Evolutionary conservation across 2,888 invertebrate genomes (phyloP), one percentile per base, ranked within the genome.

Genomic region (Lumbricus terrestris): DNA sequence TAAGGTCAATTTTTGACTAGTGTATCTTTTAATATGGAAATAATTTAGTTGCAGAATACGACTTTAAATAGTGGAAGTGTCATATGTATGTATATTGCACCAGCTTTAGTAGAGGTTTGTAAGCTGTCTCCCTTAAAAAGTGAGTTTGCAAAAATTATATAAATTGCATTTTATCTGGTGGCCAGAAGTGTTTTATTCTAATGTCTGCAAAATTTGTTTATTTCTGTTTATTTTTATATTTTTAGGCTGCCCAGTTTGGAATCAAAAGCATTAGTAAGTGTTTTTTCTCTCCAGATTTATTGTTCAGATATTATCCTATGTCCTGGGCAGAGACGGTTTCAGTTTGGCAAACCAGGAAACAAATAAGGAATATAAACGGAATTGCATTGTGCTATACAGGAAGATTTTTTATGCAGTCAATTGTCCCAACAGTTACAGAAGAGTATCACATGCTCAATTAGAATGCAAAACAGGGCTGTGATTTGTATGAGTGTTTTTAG

Each of bases 251-350:
- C 35, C 94, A 94, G 90, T 93, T 96, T 82, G 94, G 94, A 35
- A 94, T 98, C 82, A 95, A 98, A 34, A 97, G 97, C 94, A 97
- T 98, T 18, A 97, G 98, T 94, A 97, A 97, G 89, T 96, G 97
- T 23, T 47, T 88, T 37, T 42, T 34, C n/a, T n/a, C n/a, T 33
- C n/a, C 18, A 42, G n/a, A 69, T 88, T 29, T 42, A 82, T 35
- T 37, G 37, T 88, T 29, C 33, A 69, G 69, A 23, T 33, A 20
- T 89, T 29, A 82, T 42, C 3, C 29, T 29, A 83, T 18, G 29
- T n/a, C 40, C 37, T 33, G 29, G 29, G 16, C 18, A 83, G 34
- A 34, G n/a, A 15, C 40, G 13, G 18, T 37, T 83, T 34, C n/a
- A 69, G 69, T 69, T 29, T 47, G 47, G 47, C 15, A 20, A 20